Percentiles rank a stretch among this genome's conserved stretches.
These are phyloP conservation scores for Mesoligia furuncula DNA, from an alignment of 2,888 invertebrate species.

Conservation along the genomic window DNA sequence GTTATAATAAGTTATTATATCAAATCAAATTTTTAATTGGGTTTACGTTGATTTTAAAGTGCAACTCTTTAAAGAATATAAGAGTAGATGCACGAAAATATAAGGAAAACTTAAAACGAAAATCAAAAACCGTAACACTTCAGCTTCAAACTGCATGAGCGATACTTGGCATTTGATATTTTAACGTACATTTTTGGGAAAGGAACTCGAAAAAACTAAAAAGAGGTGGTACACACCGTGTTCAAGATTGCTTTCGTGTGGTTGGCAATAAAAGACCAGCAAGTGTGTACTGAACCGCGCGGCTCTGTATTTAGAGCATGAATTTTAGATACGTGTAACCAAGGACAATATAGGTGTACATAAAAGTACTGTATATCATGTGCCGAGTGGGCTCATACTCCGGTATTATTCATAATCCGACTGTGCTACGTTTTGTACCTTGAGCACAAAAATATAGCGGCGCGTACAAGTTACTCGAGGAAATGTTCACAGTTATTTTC, in stretches of 20 bases:
- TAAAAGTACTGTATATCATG: conserved; percentile 69
- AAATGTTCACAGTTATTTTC: conserved; percentile 51
- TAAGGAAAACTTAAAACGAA: conserved; percentile 32
- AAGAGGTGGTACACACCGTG: conserved; percentile 63
- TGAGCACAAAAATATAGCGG: conserved; percentile 52
- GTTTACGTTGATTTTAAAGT: conserved; percentile 12
- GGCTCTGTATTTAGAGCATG: conserved; percentile 80
- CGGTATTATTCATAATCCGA: conserved; percentile 68
- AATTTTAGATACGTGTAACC: conserved; percentile 81
- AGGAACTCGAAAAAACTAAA: conserved; percentile 35
- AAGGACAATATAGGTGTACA: conserved; percentile 72
- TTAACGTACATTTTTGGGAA: conserved; percentile 33
- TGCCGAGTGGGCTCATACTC: conserved; percentile 65
- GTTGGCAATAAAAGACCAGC: conserved; percentile 80
- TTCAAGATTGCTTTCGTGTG: conserved; percentile 80
- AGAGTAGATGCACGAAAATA: conserved; percentile 7
- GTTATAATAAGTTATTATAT: not conserved
- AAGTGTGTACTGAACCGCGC: conserved; percentile 74
- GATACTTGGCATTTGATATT: conserved; percentile 40
- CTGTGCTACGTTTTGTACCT: conserved; percentile 57
- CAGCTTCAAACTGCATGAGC: conserved; percentile 20
- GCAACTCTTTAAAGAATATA: not conserved
- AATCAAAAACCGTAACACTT: conserved; percentile 17
- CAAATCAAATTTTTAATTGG: not conserved
- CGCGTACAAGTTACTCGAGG: conserved; percentile 15